phyloP scores from a whole-genome alignment of 2,113 vertebrate species.

The Ammodramus savannarum region DNA sequence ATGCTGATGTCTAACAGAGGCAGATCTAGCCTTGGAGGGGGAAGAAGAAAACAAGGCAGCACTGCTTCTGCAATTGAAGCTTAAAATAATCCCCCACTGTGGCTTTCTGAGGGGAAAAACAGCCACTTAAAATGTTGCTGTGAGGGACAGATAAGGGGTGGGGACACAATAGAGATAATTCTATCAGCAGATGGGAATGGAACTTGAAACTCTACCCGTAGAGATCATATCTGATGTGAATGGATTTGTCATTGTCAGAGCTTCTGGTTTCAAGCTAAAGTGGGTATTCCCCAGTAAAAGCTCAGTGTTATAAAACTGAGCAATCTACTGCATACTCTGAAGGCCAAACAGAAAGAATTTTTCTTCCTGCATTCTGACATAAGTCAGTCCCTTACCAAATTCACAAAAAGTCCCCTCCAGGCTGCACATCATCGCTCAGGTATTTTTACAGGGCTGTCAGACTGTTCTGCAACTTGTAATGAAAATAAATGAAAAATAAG shows the following conservation, averaged over 20 bases:
- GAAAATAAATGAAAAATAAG: background rate
- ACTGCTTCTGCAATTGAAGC: conserved; percentile 4
- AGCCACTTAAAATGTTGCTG: background rate
- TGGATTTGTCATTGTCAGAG: conserved; percentile 8
- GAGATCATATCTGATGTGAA: background rate
- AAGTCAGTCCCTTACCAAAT: background rate
- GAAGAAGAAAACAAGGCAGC: background rate
- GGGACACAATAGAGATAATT: background rate
- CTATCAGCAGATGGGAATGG: conserved; percentile 15
- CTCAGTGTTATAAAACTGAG: background rate
- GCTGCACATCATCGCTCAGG: background rate
- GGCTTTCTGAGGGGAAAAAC: conserved; percentile 19
- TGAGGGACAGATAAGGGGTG: conserved; percentile 6
- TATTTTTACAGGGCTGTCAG: background rate
- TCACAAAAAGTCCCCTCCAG: background rate
- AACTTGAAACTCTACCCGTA: background rate
- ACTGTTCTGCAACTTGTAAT: background rate
- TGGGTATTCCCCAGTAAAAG: background rate
- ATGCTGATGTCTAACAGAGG: background rate
- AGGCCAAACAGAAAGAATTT: background rate
- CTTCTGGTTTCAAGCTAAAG: conserved; percentile 3
- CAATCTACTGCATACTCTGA: background rate
- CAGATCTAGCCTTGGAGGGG: background rate
- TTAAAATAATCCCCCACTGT: background rate
- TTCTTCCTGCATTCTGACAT: background rate